Base-by-base conservation (phyloP, 2,113 vertebrate species). In the Otocyon megalotis region DNA sequence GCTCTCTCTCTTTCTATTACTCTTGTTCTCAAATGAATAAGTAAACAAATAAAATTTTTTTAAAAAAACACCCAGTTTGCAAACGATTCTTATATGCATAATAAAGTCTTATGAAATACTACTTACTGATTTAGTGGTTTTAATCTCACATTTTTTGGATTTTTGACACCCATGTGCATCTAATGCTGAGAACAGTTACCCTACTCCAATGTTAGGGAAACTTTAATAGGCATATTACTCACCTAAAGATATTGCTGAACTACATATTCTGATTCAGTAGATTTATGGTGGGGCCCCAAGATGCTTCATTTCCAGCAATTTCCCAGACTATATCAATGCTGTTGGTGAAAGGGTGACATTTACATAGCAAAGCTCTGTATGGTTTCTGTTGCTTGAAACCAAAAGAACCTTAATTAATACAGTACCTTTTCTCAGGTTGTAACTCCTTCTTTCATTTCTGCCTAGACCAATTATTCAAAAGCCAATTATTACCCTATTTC, bases 351-450 rank as follows among this genome's bases (percentile, higher is more conserved):
- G 37, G 11, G 37, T 83, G 35, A 81, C 43, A 91, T 80, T 60
- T 92, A 86, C 76, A 13, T 43, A 90, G 30, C 88, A 95, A 90
- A 77, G 48, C 20, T 81, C 20, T 94, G 32, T 14, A 15, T 81
- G 58, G 37, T 71, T 90, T 93, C 32, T 92, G 11, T 83, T 95
- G 13, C 54, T 91, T 97, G 20, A 88, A 90, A 82, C 30, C 28
- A 84, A 88, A 93, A 84, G 11, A 84, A 90, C 3, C 0, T 74
- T 92, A 82, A 67, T 58, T 48, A 88, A 88, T 54, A 85, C 0
- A 89, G 54, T 93, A 76, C 16, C 9, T 93, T 96, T 94, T 86
- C 26, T 76, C 22, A 74, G 26, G 7, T 63, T 87, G 35, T 8
- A 82, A 48, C 3, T 26, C 22, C 22, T 30, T 96, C 9, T 43